These are phyloP conservation scores for Pelochelys cantorii DNA, from an alignment of 2,797 vertebrate genomes.

Conservation along the genomic window DNA sequence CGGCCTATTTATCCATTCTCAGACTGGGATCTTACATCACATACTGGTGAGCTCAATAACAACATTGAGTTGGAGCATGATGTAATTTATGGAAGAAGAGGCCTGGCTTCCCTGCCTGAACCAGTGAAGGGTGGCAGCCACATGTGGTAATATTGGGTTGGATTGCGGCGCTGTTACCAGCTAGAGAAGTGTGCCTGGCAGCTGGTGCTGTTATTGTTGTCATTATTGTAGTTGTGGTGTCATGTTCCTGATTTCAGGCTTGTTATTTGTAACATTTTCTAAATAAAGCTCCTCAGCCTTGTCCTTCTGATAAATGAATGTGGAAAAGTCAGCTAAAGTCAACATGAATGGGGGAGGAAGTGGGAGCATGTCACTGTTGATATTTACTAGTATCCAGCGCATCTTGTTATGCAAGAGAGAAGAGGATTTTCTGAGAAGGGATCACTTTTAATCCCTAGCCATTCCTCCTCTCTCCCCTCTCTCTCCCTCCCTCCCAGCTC, in stretches of 20 bases:
- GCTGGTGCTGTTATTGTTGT: conserved; percentile 22
- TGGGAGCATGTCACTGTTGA: not conserved
- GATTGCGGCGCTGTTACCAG: not conserved
- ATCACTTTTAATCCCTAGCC: conserved; percentile 27
- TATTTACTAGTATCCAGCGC: not conserved
- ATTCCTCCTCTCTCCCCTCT: conserved; percentile 23
- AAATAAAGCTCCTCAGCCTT: conserved; percentile 58
- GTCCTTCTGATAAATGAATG: conserved; percentile 49
- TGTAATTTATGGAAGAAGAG: conserved; percentile 64
- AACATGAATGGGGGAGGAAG: conserved; percentile 33
- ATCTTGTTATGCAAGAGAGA: conserved; percentile 20
- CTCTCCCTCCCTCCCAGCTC: not conserved
- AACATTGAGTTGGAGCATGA: conserved; percentile 36
- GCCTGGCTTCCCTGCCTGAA: conserved; percentile 16
- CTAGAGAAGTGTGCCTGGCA: conserved; percentile 33
- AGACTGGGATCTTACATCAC: conserved; percentile 35
- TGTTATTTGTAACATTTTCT: conserved; percentile 63
- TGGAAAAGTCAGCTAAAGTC: conserved; percentile 20
- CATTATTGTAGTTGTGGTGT: conserved; percentile 36
- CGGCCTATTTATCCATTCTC: conserved; percentile 22
- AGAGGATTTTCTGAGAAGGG: conserved; percentile 44
- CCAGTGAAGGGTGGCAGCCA: conserved; percentile 31
- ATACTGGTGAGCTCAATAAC: conserved; percentile 54
- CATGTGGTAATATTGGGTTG: conserved; percentile 1
- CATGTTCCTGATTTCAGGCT: not conserved